These are phyloP conservation scores for Pterostichus madidus DNA, from an alignment of 2,888 invertebrate species.

Conservation along the genomic window DNA sequence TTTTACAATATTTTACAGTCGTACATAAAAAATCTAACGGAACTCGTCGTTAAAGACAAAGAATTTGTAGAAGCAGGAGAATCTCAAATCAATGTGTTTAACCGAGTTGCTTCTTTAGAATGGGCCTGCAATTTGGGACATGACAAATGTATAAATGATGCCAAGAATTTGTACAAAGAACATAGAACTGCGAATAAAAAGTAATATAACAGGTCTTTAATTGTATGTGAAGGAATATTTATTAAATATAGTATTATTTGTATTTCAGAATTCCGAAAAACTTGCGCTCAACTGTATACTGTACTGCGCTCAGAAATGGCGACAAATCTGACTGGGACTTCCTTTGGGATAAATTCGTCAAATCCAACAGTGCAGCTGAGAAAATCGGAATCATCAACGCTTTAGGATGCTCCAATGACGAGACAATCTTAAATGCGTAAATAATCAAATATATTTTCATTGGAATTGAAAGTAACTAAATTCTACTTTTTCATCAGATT, in stretches of 20 bases:
- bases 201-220: slow-evolving; percentile 15
- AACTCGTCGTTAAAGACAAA: slow-evolving; percentile 68
- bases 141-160: slow-evolving; percentile 79
- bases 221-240: slow-evolving; percentile 51
- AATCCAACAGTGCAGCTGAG: slow-evolving; percentile 84
- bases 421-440: slow-evolving; percentile 80
- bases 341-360: slow-evolving; percentile 81
- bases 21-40: slow-evolving; percentile 68
- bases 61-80: slow-evolving; percentile 68
- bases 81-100: slow-evolving; percentile 79
- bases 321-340: slow-evolving; percentile 81
- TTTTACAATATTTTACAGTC: background rate
- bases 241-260: background rate
- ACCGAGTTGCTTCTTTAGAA: slow-evolving; percentile 80
- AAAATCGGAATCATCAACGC: slow-evolving; percentile 82
- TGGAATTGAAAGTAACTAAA: no score
- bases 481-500: background rate
- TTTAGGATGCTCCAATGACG: slow-evolving; percentile 84
- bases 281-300: slow-evolving; percentile 86
- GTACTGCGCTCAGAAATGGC: slow-evolving; percentile 84
- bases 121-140: slow-evolving; percentile 84
- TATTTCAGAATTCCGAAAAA: slow-evolving; percentile 81
- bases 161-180: slow-evolving; percentile 75
- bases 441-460: slow-evolving; percentile 63
- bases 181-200: slow-evolving; percentile 72